These are phyloP conservation scores for Resseliella maxima DNA, from an alignment of 2,888 invertebrate species.

Conservation along the genomic window DNA sequence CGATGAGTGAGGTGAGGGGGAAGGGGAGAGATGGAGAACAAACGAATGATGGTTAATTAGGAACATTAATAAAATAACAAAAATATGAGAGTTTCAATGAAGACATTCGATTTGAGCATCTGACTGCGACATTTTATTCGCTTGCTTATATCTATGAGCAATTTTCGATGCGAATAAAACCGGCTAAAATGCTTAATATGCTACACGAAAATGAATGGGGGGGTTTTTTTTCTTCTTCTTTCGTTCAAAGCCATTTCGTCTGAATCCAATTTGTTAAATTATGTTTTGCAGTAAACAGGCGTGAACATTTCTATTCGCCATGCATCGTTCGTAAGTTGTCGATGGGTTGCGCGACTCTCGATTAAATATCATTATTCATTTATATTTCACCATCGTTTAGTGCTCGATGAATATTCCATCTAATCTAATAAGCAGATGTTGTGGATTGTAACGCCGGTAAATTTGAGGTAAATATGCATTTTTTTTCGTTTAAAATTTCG, in stretches of 20 bases:
- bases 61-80: neutral
- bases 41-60: conserved; percentile 16
- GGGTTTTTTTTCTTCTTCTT: too few relatives aligned
- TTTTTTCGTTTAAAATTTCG: too few relatives aligned
- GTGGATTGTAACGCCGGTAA: neutral
- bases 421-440: conserved; percentile 36
- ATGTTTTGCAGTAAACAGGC: conserved; percentile 35
- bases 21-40: too few relatives aligned
- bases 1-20: neutral
- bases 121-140: neutral
- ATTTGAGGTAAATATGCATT: too few relatives aligned
- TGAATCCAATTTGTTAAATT: conserved; percentile 43
- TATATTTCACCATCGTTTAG: neutral
- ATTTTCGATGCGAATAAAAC: conserved; percentile 15
- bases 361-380: neutral
- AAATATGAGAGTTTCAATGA: neutral
- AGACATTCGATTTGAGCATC: neutral
- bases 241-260: conserved; percentile 30
- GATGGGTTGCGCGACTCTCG: neutral
- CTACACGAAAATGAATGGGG: conserved; percentile 39
- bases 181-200: conserved; percentile 38
- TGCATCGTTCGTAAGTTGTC: neutral
- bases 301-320: neutral
- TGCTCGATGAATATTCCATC: neutral
- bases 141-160: neutral